Evolutionary conservation across 2,113 vertebrate species (phyloP), one percentile per base, ranked within the genome.

Genomic region (Craseonycteris thonglongyai): DNA sequence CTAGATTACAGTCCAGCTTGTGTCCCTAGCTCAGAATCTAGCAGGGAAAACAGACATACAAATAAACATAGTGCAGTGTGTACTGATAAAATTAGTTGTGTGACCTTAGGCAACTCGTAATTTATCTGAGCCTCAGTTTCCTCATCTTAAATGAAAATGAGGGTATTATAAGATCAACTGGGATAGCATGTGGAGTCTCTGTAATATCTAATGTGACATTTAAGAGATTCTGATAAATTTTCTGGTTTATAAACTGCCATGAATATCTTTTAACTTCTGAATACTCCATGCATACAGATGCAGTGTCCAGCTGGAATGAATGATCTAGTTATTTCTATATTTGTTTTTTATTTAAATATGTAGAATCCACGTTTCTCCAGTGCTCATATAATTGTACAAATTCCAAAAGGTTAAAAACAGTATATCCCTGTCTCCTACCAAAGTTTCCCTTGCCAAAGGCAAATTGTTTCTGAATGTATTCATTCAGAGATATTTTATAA

Each of bases 21-120:
- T n/a, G 40, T 38, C 14, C 4, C n/a, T 0, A 19, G 58, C 33
- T 81, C 42, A 35, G 45, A 91, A 49, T 30, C 30, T 11, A 21
- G 33, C 0, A 8, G 35, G 42, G 42, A 9, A 63, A 42, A 47
- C 8, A 45, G 80, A 19, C 5, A n/a, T 5, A 13, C 30, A 54
- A 74, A 28, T 8, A 78, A 45, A 30, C 2, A 45, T 0, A n/a
- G 0, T 18, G 21, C 5, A 3, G 9, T 6, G 33, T 16, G n/a
- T 18, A 38, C 0, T 4, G 49, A 58, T 5, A 6, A 7, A 54
- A 38, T 30, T 12, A 49, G 56, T 35, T 15, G 21, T 33, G 26
- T 33, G 58, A 74, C 87, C 47, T 85, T 1, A 26, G 69, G 49
- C 26, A 30, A 42, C 42, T n/a, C 6, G 2, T 13, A 24, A 71